phyloP scores from a whole-genome alignment of 2,113 vertebrate genomes.

The Crotalus tigris region DNA sequence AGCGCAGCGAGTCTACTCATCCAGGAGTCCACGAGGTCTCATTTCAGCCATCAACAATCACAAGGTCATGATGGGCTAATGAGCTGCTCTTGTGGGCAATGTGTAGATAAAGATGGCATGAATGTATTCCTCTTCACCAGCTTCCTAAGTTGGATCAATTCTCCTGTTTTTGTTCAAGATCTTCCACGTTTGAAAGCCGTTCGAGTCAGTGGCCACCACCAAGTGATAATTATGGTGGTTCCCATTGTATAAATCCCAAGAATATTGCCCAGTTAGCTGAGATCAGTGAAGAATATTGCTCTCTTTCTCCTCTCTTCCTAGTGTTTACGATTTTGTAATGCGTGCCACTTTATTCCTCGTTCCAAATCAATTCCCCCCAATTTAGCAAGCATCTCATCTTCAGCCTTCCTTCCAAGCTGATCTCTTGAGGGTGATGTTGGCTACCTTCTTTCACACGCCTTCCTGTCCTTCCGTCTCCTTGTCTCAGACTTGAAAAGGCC shows the following conservation, averaged over 20 bases:
- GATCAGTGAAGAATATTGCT: not conserved
- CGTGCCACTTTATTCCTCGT: not conserved
- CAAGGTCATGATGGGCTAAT: conserved; percentile 59
- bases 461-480: not conserved
- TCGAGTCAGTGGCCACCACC: not conserved
- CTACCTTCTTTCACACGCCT: not conserved
- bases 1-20: not conserved
- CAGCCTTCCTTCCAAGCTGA: not conserved
- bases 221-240: not conserved
- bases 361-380: not conserved
- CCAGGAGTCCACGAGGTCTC: not conserved
- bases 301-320: not conserved
- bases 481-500: not conserved
- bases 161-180: not conserved
- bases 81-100: conserved; percentile 54
- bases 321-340: not conserved
- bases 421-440: too few species aligned
- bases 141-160: not conserved
- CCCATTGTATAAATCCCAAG: not conserved
- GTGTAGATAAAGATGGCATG: conserved; percentile 49
- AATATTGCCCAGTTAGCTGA: not conserved
- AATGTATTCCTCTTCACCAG: not conserved
- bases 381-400: not conserved
- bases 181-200: not conserved
- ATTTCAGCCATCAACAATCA: conserved; percentile 22